Percentiles rank a stretch among this genome's conserved stretches.
These are phyloP conservation scores for Tipula helvola DNA, from an alignment of 2,888 invertebrate genomes.

Conservation along the genomic window DNA sequence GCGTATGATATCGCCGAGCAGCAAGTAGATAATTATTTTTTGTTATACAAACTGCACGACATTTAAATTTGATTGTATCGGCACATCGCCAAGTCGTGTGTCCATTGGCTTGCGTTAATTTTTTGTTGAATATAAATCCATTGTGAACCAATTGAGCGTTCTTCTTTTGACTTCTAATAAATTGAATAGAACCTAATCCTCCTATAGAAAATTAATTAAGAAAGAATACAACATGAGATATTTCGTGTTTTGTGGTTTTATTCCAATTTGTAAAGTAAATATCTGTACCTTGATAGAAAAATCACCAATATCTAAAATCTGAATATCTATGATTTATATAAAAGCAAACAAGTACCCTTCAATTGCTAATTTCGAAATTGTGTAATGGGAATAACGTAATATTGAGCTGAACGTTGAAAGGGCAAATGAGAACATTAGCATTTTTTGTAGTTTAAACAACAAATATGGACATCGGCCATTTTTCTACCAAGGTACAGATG, in stretches of 20 bases:
- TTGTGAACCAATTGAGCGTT: slow-evolving; percentile 36
- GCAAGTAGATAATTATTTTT: slow-evolving; percentile 28
- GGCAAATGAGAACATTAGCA: no score
- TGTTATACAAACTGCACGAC: slow-evolving; percentile 35
- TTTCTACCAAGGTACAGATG: no score
- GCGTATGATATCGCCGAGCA: slow-evolving; percentile 30
- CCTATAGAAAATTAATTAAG: background rate
- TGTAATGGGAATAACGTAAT: no score
- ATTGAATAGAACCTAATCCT: slow-evolving; percentile 22
- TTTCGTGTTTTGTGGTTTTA: background rate
- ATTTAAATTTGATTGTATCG: slow-evolving; percentile 32
- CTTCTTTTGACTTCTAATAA: slow-evolving; percentile 37
- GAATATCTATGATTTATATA: no score
- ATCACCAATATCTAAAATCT: no score
- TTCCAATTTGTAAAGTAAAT: background rate
- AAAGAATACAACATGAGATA: background rate
- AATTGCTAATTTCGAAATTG: no score
- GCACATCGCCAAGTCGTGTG: slow-evolving; percentile 36
- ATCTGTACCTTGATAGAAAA: background rate
- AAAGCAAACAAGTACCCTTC: no score
- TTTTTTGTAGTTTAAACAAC: no score
- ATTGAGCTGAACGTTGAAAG: no score
- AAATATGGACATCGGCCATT: no score
- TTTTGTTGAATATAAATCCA: slow-evolving; percentile 36
- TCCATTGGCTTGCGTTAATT: slow-evolving; percentile 36